These are phyloP conservation scores for Platycnemis pennipes DNA, from an alignment of 2,888 invertebrate genomes.

Conservation along the genomic window DNA sequence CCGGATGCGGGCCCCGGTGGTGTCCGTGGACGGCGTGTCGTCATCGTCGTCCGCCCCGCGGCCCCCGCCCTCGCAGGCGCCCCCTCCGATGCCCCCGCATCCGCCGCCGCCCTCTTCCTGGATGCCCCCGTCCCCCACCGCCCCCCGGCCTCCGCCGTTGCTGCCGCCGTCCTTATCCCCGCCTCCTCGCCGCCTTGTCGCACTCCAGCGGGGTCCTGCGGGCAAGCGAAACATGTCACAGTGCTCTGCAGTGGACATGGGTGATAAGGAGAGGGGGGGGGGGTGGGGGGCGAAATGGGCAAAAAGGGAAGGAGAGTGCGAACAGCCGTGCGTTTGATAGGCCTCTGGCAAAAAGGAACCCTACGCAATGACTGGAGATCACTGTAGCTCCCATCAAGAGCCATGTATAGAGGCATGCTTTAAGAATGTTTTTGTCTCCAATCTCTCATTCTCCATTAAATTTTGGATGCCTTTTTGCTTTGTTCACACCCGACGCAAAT, in stretches of 20 bases:
- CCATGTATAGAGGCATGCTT: no score
- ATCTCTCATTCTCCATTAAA: no score
- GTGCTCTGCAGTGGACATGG: background rate
- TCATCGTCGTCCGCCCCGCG: conserved; percentile 43
- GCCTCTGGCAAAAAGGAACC: no score
- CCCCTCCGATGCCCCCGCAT: conserved; percentile 33
- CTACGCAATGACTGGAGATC: no score
- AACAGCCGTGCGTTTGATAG: no score
- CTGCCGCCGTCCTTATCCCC: conserved; percentile 15
- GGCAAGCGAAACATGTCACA: background rate
- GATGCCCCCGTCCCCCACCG: conserved; percentile 58
- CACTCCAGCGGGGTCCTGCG: conserved; percentile 64
- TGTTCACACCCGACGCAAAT: no score
- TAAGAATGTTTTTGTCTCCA: no score
- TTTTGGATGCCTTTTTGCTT: no score
- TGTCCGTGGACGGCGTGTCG: conserved; percentile 57
- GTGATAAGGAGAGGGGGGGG: background rate
- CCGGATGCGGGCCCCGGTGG: conserved; percentile 64
- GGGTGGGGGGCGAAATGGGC: background rate
- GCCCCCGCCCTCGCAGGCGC: conserved; percentile 11
- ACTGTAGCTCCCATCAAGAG: no score
- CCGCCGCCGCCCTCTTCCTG: conserved; percentile 59
- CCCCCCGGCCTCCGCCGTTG: conserved; percentile 24
- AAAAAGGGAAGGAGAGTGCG: no score
- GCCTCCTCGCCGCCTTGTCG: conserved; percentile 28